Base-by-base conservation (phyloP, 2,888 invertebrate genomes). In the Pristionchus maxplancki region DNA sequence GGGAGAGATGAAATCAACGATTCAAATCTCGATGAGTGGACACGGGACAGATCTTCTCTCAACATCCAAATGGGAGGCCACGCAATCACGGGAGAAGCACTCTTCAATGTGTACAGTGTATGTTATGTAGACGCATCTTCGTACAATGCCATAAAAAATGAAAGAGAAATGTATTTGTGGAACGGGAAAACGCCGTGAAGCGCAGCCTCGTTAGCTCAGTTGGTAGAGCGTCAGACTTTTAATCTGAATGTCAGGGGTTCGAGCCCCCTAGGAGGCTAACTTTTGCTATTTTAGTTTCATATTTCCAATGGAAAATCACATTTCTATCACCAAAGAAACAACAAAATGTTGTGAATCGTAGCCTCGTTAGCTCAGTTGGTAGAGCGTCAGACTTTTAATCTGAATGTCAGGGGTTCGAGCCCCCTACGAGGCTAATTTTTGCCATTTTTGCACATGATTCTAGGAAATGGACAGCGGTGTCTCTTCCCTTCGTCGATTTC, bases 221-320 rank as follows among this genome's bases (percentile, higher is more conserved):
- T 81, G 81, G 81, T 81, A 81, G 81, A 81, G 81, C 81, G 81
- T 81, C 81, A 81, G 81, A 81, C 81, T 81, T 81, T 81, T 81
- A 81, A 81, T 48, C 81, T 81, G 71, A 71, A 71, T 71, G 71
- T 71, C 58, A 58, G 58, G 58, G 58, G 58, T 58, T 58, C 58
- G 58, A 58, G 58, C 58, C 58, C 24, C 58, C 58, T 58, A 58
- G 24, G 58, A 58, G 58, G 58, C 58, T 58, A 58, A 58, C n/a
- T 71, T 71, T 71, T 71, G 31, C 44, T 37, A 2, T 9, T 3
- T 58, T 3, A 1, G n/a, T 4, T 58, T 58, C 58, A 8, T 58
- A 58, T 58, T 58, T 58, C 1, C 1, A n/a, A 58, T 53, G 20
- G 58, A 58, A 58, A 58, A n/a, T 9, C n/a, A n/a, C 24, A n/a